Conservation (phyloP, 1,140 invertebrate genomes). For the Papilio polytes region DNA sequence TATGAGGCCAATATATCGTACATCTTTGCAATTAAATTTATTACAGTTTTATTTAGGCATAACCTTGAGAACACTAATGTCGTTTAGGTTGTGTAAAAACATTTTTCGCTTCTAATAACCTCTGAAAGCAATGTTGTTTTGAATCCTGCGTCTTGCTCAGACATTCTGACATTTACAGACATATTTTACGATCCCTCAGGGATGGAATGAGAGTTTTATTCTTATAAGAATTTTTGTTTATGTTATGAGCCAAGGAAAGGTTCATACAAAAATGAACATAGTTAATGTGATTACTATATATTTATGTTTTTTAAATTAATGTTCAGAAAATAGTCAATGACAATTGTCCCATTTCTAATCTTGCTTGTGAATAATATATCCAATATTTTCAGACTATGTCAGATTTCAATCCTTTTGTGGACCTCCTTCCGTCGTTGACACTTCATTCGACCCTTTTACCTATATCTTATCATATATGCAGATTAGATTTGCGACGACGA, state of each 20-base stretch:
- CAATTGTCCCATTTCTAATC: neutral
- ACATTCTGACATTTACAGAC: constrained; percentile 7
- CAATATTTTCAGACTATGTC: neutral
- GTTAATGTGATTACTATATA: no score
- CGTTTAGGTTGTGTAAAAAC: no score
- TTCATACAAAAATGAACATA: neutral
- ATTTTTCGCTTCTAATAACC: no score
- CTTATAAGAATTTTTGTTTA: neutral
- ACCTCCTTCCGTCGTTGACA: constrained; percentile 2
- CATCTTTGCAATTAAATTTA: no score
- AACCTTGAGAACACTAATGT: no score
- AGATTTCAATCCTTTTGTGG: constrained; percentile 11
- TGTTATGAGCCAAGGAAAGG: neutral
- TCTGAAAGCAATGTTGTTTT: neutral
- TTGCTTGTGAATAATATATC: neutral
- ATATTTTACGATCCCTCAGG: neutral
- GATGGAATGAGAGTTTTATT: neutral
- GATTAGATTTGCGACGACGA: neutral
- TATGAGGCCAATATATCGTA: no score
- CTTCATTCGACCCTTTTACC: constrained; percentile 22
- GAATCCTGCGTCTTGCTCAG: neutral
- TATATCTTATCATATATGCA: constrained; percentile 13
- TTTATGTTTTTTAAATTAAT: no score
- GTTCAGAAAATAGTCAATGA: neutral
- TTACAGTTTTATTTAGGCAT: no score